Conservation (phyloP, 2,888 invertebrate genomes). For the Lasioglossum villosulum region DNA sequence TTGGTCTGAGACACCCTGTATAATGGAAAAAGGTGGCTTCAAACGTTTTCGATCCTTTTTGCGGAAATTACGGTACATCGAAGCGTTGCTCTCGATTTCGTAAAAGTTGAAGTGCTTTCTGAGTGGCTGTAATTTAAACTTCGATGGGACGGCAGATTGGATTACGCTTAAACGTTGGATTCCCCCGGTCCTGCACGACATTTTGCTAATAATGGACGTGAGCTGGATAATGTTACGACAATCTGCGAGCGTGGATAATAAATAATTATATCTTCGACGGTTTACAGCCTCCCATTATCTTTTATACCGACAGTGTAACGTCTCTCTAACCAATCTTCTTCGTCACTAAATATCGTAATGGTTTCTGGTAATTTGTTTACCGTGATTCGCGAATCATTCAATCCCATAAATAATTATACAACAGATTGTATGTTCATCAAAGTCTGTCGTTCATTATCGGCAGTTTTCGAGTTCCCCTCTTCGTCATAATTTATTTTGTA, state of each 20-base stretch:
- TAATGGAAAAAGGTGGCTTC: neutral
- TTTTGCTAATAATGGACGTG: conserved; percentile 5
- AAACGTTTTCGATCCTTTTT: conserved; percentile 16
- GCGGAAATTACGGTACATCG: conserved; percentile 20
- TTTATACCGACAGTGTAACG: neutral
- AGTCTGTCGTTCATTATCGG: neutral
- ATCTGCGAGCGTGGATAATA: neutral
- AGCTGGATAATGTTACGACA: neutral
- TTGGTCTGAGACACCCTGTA: neutral
- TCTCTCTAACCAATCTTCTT: neutral
- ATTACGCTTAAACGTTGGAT: conserved; percentile 13
- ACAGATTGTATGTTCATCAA: neutral
- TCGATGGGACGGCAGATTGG: conserved; percentile 7
- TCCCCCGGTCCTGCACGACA: neutral
- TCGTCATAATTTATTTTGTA: neutral
- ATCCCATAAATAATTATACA: neutral
- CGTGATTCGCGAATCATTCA: neutral
- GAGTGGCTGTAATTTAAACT: conserved; percentile 25
- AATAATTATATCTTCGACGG: neutral
- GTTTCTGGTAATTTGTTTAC: neutral
- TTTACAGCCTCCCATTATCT: neutral
- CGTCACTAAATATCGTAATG: neutral
- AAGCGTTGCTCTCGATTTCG: conserved; percentile 18
- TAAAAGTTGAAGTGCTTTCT: conserved; percentile 4
- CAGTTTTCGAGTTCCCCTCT: neutral